Conservation (phyloP, 2,113 vertebrate genomes). For the Halichoeres trimaculatus region DNA sequence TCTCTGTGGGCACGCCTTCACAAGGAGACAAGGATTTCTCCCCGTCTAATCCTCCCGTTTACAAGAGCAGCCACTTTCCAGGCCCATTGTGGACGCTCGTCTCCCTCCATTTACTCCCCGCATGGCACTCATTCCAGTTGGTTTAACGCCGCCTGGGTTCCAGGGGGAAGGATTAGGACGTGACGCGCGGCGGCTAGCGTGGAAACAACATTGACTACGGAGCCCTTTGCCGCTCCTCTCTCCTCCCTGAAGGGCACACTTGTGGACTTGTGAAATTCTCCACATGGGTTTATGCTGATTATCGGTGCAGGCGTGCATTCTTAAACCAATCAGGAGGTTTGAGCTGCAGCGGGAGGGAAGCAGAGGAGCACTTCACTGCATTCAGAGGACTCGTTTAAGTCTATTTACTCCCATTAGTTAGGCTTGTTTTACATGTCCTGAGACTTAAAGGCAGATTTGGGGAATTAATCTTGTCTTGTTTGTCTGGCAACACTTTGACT, state of each 20-base stretch:
- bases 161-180: constrained; percentile 79
- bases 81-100: constrained; percentile 76
- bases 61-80: constrained; percentile 79
- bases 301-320: constrained; percentile 52
- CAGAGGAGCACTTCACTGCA: constrained; percentile 13
- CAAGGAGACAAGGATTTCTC: constrained; percentile 71
- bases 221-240: constrained; percentile 57
- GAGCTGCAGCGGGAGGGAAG: constrained; percentile 54
- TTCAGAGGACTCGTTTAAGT: constrained; percentile 50
- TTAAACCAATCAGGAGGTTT: constrained; percentile 62
- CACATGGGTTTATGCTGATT: constrained; percentile 71
- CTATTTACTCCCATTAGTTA: constrained; percentile 53
- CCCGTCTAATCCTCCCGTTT: constrained; percentile 79
- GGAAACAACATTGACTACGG: constrained; percentile 71
- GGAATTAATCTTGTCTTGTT: constrained; percentile 60
- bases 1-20: constrained; percentile 73
- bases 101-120: constrained; percentile 82
- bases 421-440: constrained; percentile 16
- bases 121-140: constrained; percentile 79
- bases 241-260: constrained; percentile 73
- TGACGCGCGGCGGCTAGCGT: constrained; percentile 63
- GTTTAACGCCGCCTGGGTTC: constrained; percentile 79
- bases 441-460: constrained; percentile 48
- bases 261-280: constrained; percentile 63
- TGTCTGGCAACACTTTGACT: constrained; percentile 46